Conservation (phyloP, 2,888 invertebrate genomes). For the Synergus japonicus region DNA sequence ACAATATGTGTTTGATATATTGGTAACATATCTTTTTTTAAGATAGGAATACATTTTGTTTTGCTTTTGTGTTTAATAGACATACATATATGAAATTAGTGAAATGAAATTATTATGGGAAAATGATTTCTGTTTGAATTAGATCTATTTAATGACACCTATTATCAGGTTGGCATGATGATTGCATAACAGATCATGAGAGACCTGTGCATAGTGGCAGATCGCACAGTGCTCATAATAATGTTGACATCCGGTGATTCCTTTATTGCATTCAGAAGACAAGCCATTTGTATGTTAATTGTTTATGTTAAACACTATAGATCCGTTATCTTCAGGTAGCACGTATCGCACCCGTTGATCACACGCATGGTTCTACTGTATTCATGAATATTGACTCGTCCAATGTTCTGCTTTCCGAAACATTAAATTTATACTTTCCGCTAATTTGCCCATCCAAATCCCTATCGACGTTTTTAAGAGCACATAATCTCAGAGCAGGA, state of each 20-base stretch:
- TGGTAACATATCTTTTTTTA: too few species aligned
- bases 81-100: neutral
- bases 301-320: slow-evolving; percentile 46
- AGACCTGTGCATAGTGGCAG: slow-evolving; percentile 31
- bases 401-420: slow-evolving; percentile 38
- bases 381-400: slow-evolving; percentile 41
- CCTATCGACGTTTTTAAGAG: slow-evolving; percentile 34
- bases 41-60: too few species aligned
- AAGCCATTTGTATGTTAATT: slow-evolving; percentile 56
- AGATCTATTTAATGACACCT: neutral
- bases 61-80: too few species aligned
- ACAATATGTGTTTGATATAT: too few species aligned
- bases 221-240: slow-evolving; percentile 50
- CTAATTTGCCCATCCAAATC: slow-evolving; percentile 41
- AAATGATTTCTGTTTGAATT: neutral
- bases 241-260: slow-evolving; percentile 55
- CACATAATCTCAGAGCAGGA: slow-evolving; percentile 27
- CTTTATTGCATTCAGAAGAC: slow-evolving; percentile 38
- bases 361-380: slow-evolving; percentile 35
- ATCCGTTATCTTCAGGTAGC: slow-evolving; percentile 28
- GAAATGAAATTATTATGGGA: too few species aligned
- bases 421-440: slow-evolving; percentile 39
- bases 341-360: slow-evolving; percentile 43
- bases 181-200: slow-evolving; percentile 48
- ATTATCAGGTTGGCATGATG: slow-evolving; percentile 41